Base-by-base conservation (phyloP, 2,113 vertebrate genomes). In the Raja brachyura region DNA sequence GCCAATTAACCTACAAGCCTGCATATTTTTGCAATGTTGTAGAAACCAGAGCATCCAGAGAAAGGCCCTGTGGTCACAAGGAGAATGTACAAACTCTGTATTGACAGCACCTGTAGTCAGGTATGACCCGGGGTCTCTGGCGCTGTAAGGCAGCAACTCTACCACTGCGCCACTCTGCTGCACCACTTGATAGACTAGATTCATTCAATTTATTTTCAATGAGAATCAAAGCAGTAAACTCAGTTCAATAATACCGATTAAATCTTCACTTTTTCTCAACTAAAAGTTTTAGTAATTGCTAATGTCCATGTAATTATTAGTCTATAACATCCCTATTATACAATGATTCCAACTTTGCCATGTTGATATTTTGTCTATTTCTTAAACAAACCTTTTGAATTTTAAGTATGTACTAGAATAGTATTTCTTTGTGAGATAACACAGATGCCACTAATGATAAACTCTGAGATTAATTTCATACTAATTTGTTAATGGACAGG, bases 231-330 rank as follows among this genome's bases (percentile, higher is more conserved):
- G 81, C 25, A 6, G 81, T n/a, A 61, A 86, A 31, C 28, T n/a
- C 25, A 86, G 54, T 59, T 25, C 25, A 61, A 86, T 61, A 86
- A 86, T n/a, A n/a, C 81, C n/a, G 81, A 86, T 86, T n/a, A 61
- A 61, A 86, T n/a, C 25, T 61, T 86, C 81, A 86, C 11, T 61
- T 20, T 56, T 59, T n/a, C 25, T n/a, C 56, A 1, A 61, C 16
- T 74, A 20, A 74, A 0, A 74, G 70, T 4, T 56, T 5, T 9
- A 13, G 20, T 31, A 86, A 61, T 86, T 59, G 13, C 59, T 61
- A 28, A 61, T 28, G 10, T 11, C 10, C 81, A 86, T 4, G 18
- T 48, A 18, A 79, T 79, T 79, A 79, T 86, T 22, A 20, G 39
- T 48, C 39, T 48, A 48, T 4, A 61, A 86, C 28, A 14, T 25